Conservation (phyloP, 2,888 invertebrate species). For the Sarcophaga variegata region DNA sequence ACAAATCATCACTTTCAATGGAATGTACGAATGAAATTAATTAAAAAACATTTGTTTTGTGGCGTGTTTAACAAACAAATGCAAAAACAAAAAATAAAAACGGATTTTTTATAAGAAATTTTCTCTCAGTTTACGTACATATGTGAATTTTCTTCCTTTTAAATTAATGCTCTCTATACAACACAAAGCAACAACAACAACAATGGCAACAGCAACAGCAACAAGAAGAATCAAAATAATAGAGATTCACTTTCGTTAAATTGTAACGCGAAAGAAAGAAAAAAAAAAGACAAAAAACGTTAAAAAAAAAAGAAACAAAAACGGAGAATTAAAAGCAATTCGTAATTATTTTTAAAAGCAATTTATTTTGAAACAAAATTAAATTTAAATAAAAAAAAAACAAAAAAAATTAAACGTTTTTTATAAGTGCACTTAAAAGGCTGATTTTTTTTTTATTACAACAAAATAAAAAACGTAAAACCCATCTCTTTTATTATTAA, state of each 20-base stretch:
- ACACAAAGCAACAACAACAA: not conserved
- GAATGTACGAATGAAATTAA: not conserved
- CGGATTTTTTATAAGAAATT: constrained; percentile 8
- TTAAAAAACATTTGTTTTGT: too few relatives aligned
- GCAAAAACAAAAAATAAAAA: not conserved
- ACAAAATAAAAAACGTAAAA: constrained; percentile 34
- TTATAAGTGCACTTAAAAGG: constrained; percentile 80
- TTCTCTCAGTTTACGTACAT: constrained; percentile 27
- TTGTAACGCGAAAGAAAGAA: constrained; percentile 23
- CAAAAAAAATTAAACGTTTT: constrained; percentile 71
- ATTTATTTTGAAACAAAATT: constrained; percentile 53
- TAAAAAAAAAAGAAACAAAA: constrained; percentile 21
- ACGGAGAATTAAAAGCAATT: constrained; percentile 75
- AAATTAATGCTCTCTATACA: too few relatives aligned
- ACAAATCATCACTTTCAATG: not conserved
- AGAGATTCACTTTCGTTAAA: constrained; percentile 62
- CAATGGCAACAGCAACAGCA: constrained; percentile 4
- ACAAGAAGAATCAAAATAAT: constrained; percentile 23
- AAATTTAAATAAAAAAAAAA: constrained; percentile 65
- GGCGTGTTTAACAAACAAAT: not conserved
- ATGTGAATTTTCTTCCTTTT: constrained; percentile 13
- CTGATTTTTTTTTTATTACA: constrained; percentile 79
- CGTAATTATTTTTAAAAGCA: constrained; percentile 65
- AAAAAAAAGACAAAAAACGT: not conserved
- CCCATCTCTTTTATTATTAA: constrained; percentile 56